Percentiles rank a stretch among this genome's conserved stretches.
phyloP scores from a whole-genome alignment of 2,888 invertebrate genomes.

The Lasioglossum calceatum region DNA sequence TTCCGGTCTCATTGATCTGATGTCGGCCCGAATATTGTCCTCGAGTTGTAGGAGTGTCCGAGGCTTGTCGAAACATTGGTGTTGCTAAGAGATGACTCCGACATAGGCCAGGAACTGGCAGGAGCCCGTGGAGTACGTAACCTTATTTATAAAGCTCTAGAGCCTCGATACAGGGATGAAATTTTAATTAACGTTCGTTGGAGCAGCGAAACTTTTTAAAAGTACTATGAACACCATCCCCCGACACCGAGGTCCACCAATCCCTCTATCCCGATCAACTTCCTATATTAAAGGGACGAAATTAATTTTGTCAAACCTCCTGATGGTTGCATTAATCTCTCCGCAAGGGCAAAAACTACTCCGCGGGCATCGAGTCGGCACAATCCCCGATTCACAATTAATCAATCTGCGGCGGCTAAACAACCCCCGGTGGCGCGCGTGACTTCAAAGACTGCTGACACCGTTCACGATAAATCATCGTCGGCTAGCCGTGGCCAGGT shows the following conservation, averaged over 20 bases:
- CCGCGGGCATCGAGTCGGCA: neutral
- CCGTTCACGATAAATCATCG: slow-evolving; percentile 46
- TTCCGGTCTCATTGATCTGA: too few relatives aligned
- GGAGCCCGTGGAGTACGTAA: too few relatives aligned
- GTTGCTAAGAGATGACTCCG: too few relatives aligned
- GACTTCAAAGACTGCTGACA: slow-evolving; percentile 52
- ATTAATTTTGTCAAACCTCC: slow-evolving; percentile 1
- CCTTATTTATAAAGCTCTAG: neutral
- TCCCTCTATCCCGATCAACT: neutral
- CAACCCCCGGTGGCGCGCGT: slow-evolving; percentile 23
- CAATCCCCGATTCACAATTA: slow-evolving; percentile 41
- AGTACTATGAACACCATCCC: neutral
- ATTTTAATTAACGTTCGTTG: neutral
- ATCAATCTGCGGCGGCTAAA: slow-evolving; percentile 56
- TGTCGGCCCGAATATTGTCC: too few relatives aligned
- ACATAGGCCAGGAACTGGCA: too few relatives aligned
- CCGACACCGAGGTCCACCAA: neutral
- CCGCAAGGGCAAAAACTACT: slow-evolving; percentile 13
- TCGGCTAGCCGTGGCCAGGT: neutral
- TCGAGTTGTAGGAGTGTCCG: too few relatives aligned
- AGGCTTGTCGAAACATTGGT: too few relatives aligned
- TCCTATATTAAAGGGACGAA: neutral
- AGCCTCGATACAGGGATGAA: neutral
- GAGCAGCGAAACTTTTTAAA: neutral
- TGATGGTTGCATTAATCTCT: neutral